Evolutionary conservation across 2,797 vertebrate genomes (phyloP).

Genomic region (Babyrousa celebensis): DNA sequence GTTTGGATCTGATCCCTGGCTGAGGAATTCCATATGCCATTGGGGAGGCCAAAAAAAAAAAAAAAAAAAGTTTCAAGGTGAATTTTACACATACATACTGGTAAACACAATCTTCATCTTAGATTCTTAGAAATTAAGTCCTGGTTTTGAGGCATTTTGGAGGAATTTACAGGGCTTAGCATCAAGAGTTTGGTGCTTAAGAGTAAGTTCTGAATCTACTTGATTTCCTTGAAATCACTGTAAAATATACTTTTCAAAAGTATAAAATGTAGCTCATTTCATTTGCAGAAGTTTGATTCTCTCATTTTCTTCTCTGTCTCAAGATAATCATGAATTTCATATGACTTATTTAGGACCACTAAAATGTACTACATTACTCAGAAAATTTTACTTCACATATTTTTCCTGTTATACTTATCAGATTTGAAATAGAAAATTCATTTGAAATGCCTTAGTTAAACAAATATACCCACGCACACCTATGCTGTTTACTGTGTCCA

Average conservation of each 20-base stretch:
- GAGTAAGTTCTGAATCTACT: conserved; percentile 41
- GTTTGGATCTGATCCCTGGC: no score
- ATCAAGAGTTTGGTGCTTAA: background rate
- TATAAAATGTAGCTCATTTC: conserved; percentile 76
- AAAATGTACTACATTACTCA: background rate
- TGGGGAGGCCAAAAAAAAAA: no score
- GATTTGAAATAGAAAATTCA: conserved; percentile 59
- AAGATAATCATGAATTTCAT: background rate
- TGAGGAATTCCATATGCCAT: no score
- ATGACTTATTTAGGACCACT: background rate
- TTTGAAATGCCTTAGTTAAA: background rate
- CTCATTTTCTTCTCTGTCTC: conserved; percentile 34
- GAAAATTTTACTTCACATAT: background rate
- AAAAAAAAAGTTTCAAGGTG: no score
- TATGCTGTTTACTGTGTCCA: background rate
- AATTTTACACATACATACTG: background rate
- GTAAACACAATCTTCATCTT: conserved; percentile 27
- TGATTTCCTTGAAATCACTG: conserved; percentile 71
- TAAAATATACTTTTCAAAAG: conserved; percentile 43
- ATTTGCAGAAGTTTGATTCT: conserved; percentile 66
- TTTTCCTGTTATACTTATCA: background rate
- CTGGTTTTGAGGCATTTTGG: conserved; percentile 2
- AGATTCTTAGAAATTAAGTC: conserved; percentile 39
- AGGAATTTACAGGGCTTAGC: background rate
- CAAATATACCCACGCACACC: background rate